Percentiles rank a stretch among this genome's conserved stretches.
Evolutionary conservation across 2,113 vertebrate species (phyloP).

Genomic region (Corydoras maculifer): DNA sequence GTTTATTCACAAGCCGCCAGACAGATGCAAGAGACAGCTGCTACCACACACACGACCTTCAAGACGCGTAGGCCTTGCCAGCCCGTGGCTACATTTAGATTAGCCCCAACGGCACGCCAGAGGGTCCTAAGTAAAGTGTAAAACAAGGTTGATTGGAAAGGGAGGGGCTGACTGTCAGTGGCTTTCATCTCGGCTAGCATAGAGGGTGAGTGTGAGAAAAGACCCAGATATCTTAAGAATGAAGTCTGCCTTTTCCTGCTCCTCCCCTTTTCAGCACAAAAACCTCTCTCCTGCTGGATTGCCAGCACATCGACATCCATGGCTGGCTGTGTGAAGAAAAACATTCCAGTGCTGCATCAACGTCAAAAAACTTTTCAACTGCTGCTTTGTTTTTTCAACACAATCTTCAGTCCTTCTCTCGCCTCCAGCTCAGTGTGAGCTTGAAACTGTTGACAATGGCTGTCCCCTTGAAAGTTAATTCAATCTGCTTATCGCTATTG

Average conservation of each 20-base stretch:
- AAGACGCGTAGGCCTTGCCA: constrained; percentile 15
- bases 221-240: background rate
- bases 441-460: constrained; percentile 29
- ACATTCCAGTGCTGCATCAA: background rate
- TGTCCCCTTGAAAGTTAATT: constrained; percentile 36
- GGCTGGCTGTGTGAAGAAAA: background rate
- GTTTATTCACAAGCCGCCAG: constrained; percentile 42
- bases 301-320: background rate
- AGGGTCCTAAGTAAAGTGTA: constrained; percentile 2
- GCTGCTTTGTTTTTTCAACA: constrained; percentile 3
- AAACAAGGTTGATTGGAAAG: constrained; percentile 3
- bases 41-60: constrained; percentile 28
- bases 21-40: constrained; percentile 45
- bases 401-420: constrained; percentile 10
- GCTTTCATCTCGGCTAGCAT: constrained; percentile 15
- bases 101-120: constrained; percentile 5
- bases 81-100: constrained; percentile 30
- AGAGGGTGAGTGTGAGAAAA: constrained; percentile 17
- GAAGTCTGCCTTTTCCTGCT: constrained; percentile 2
- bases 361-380: background rate
- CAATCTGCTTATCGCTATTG: constrained; percentile 43
- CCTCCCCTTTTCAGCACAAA: constrained; percentile 17
- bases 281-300: constrained; percentile 4
- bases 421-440: constrained; percentile 16
- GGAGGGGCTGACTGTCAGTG: background rate